These are phyloP conservation scores for Echinometra lucunter DNA, from an alignment of 53 echinoderm and acorn worm genomes.

Conservation along the genomic window DNA sequence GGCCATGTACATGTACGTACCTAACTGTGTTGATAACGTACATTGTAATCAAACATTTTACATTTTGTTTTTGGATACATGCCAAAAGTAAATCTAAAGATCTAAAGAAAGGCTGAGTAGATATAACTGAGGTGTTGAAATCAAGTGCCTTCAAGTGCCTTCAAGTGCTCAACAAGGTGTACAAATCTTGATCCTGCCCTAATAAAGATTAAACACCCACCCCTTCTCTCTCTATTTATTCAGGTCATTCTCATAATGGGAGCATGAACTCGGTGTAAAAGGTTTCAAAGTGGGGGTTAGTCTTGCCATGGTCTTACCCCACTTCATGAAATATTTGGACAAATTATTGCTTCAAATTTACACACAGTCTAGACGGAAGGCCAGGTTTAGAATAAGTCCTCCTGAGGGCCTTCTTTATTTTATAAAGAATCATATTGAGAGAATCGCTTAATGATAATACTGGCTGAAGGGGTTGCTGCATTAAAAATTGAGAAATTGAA, in stretches of 20 bases:
- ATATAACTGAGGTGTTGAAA: not conserved
- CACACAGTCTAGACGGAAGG: conserved; percentile 20
- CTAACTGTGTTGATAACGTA: no score
- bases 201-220: not conserved
- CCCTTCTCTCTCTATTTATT: not conserved
- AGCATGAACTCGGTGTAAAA: not conserved
- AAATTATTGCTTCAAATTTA: conserved; percentile 37
- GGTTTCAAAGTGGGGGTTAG: not conserved
- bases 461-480: not conserved
- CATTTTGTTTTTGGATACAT: not conserved
- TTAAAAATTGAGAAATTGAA: not conserved
- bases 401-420: not conserved
- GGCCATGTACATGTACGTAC: no score
- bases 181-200: not conserved
- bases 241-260: not conserved
- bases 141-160: not conserved
- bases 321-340: not conserved
- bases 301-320: conserved; percentile 21
- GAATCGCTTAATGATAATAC: not conserved
- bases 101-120: not conserved
- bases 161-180: not conserved
- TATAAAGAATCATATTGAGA: not conserved
- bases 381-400: not conserved
- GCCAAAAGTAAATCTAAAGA: not conserved
- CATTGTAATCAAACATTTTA: no score